phyloP scores from a whole-genome alignment of 2,113 vertebrate genomes.

The Calyptommatus sinebrachiatus region DNA sequence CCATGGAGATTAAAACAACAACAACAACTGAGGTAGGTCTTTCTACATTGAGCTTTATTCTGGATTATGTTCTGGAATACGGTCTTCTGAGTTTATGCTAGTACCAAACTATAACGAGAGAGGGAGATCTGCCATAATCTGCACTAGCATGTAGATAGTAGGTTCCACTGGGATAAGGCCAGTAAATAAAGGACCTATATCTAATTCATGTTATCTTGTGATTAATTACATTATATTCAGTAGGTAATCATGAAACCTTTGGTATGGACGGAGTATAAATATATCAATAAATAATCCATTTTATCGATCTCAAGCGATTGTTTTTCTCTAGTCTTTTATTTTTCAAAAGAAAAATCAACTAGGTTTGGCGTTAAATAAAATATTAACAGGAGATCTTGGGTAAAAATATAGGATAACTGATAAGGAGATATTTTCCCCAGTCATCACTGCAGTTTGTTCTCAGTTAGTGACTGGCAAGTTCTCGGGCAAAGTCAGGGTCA shows the following conservation, averaged over 20 bases:
- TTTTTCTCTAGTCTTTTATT: constrained; percentile 36
- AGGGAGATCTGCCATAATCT: too few relatives aligned
- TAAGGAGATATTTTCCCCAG: constrained; percentile 21
- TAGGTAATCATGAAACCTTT: too few relatives aligned
- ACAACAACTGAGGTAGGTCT: too few relatives aligned
- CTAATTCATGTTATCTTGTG: too few relatives aligned
- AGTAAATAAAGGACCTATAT: too few relatives aligned
- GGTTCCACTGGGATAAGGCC: too few relatives aligned
- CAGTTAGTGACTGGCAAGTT: constrained; percentile 50
- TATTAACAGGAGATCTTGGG: not conserved
- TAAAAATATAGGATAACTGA: constrained; percentile 32
- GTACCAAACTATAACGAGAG: too few relatives aligned
- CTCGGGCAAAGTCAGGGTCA: constrained; percentile 1
- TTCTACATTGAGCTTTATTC: too few relatives aligned
- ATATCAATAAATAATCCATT: constrained; percentile 39
- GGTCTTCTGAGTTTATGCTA: too few relatives aligned
- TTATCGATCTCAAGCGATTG: constrained; percentile 34
- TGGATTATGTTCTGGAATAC: too few relatives aligned
- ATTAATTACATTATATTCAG: constrained; percentile 39
- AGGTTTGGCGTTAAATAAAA: constrained; percentile 27
- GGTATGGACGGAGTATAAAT: too few relatives aligned
- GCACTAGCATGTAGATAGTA: too few relatives aligned
- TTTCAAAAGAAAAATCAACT: constrained; percentile 23
- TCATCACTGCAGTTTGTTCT: constrained; percentile 20
- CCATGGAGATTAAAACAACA: not conserved